Evolutionary conservation across 2,113 vertebrate genomes (phyloP).

Genomic region (Cinclus cinclus): DNA sequence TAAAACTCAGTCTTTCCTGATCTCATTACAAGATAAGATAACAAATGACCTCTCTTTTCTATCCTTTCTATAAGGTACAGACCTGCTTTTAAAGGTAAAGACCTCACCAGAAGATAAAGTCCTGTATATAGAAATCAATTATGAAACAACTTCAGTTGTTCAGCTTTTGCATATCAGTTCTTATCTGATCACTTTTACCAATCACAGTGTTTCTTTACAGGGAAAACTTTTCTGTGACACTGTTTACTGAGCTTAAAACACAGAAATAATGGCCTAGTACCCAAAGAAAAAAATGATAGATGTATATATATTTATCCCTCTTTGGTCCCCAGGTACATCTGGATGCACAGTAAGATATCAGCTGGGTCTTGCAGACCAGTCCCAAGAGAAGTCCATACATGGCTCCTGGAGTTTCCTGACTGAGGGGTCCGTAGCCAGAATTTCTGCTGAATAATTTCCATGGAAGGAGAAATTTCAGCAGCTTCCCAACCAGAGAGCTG

Average conservation of each 20-base stretch:
- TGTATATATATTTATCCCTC: not conserved
- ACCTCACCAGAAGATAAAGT: conserved; percentile 1
- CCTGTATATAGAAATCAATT: not conserved
- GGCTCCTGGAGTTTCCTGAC: not conserved
- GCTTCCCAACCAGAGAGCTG: not conserved
- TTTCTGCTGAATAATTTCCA: not conserved
- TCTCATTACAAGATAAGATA: not conserved
- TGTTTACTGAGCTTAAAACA: not conserved
- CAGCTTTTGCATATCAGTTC: not conserved
- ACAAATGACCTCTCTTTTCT: not conserved
- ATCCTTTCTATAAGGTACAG: not conserved
- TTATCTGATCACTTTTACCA: not conserved
- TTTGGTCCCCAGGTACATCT: not conserved
- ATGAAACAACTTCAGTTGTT: not conserved
- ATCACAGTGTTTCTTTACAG: not conserved
- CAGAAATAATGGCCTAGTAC: not conserved
- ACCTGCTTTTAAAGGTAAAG: conserved; percentile 27
- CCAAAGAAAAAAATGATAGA: not conserved
- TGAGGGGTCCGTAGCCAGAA: not conserved
- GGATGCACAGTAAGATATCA: not conserved
- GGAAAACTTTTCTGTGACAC: not conserved
- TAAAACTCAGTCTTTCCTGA: not conserved
- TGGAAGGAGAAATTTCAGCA: not conserved
- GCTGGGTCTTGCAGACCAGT: not conserved
- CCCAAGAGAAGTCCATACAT: not conserved